Base-by-base conservation (phyloP, 92 coral and sea anemone species). In the Phenganax stokvisi region DNA sequence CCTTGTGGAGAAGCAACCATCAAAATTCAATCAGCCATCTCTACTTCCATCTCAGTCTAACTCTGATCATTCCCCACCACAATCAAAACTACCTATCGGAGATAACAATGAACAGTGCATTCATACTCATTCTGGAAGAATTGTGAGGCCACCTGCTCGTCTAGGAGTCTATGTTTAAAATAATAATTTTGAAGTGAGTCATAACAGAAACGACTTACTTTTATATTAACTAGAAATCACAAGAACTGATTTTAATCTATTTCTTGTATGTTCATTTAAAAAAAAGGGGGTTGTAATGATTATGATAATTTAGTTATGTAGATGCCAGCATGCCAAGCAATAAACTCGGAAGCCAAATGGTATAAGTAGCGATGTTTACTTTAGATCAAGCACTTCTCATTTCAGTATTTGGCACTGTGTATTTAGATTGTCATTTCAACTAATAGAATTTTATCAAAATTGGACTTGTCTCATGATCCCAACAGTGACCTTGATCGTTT, bases 211-310 rank as follows among this genome's bases (percentile, higher is more conserved):
- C 25, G 67, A 12, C 8, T 7, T 12, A 8, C 20, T 61, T 61
- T 12, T 7, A 61, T 7, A 61, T 12, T 61, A 15, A 37, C 5
- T 37, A 37, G 47, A 37, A 37, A 37, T 37, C 5, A 37, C 2
- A 5, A 37, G 47, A 37, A 1, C 47, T 37, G 47, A 37, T 5
- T 37, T 37, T 5, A 37, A 5, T 37, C 47, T 37, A 37, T 5
- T 37, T 37, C 47, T 5, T 2, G 47, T 1, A 37, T 1, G 67
- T 13, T 61, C 67, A 61, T 25, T 61, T 61, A 17, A 61, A 61
- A 17, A 61, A 61, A 61, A 61, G 67, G 67, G 20, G 67, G 67
- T 61, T 61, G 12, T 61, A 7, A 61, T 61, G 67, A 61, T 61
- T 61, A 12, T 61, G 6, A 15, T 7, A 61, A 61, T 61, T 61